Evolutionary conservation across 2,113 vertebrate species (phyloP).

Genomic region (Verasper variegatus): DNA sequence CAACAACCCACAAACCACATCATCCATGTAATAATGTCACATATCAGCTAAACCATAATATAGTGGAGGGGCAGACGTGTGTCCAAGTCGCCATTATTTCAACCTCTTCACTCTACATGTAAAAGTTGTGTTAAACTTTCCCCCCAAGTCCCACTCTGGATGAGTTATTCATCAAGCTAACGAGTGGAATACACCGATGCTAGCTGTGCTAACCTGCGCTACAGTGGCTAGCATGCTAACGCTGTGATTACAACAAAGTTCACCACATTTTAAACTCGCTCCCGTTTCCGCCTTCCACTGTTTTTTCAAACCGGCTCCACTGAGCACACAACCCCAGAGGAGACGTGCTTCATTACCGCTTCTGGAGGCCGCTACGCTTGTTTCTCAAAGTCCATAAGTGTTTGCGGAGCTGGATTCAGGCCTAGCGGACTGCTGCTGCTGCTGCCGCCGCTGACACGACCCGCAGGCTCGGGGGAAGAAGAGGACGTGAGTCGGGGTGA

Average conservation of each 20-base stretch:
- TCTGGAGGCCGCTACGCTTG: slow-evolving; percentile 38
- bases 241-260: slow-evolving; percentile 51
- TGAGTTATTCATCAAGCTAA: slow-evolving; percentile 37
- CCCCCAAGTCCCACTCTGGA: background rate
- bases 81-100: fast-evolving
- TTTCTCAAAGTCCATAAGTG: slow-evolving; percentile 69
- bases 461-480: slow-evolving; percentile 27
- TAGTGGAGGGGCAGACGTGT: fast-evolving
- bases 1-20: background rate
- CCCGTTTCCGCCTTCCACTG: background rate
- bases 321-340: background rate
- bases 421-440: slow-evolving; percentile 50
- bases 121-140: slow-evolving; percentile 4
- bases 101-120: fast-evolving
- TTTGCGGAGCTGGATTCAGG: slow-evolving; percentile 52
- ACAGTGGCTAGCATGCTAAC: slow-evolving; percentile 50
- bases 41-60: background rate
- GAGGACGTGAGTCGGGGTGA: slow-evolving; percentile 16
- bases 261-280: background rate
- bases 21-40: background rate
- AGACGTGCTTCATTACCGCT: slow-evolving; percentile 37
- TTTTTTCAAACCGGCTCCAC: background rate
- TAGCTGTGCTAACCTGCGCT: slow-evolving; percentile 46
- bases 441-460: slow-evolving; percentile 4
- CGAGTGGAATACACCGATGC: background rate